A percentile compares a stretch with the other conserved stretches of the same genome.
Conservation (phyloP, 2,888 invertebrate genomes). For the Hydrotaea cyrtoneurina region DNA sequence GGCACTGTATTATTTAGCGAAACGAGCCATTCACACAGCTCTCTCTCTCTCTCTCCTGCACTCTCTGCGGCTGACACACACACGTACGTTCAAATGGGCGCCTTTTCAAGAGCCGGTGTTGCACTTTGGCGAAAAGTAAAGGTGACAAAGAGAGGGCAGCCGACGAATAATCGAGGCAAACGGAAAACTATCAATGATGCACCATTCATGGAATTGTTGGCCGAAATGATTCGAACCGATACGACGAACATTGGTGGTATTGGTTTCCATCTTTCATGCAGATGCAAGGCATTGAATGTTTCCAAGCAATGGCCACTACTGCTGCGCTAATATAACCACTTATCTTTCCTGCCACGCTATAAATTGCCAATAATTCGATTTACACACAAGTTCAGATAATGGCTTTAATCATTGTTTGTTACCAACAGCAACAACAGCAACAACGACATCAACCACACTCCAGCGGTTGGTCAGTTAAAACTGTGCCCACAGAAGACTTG, state of each 20-base stretch:
- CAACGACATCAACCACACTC: slow-evolving; percentile 30
- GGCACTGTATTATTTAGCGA: slow-evolving; percentile 55
- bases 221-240: slow-evolving; percentile 39
- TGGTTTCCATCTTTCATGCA: slow-evolving; percentile 37
- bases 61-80: no score
- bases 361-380: slow-evolving; percentile 80
- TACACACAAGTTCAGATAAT: slow-evolving; percentile 74
- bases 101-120: no score
- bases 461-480: slow-evolving; percentile 1
- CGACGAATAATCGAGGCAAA: slow-evolving; percentile 35
- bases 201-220: slow-evolving; percentile 37
- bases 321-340: slow-evolving; percentile 59
- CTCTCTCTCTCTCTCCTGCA: no score
- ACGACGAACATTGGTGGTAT: slow-evolving; percentile 33
- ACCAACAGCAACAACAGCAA: slow-evolving; percentile 4
- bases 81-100: neutral
- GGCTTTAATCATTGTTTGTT: slow-evolving; percentile 60
- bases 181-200: slow-evolving; percentile 25
- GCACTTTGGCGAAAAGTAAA: neutral
- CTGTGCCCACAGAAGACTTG: slow-evolving; percentile 69
- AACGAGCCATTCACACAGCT: slow-evolving; percentile 45
- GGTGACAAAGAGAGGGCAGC: slow-evolving; percentile 10
- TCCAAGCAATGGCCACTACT: slow-evolving; percentile 35
- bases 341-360: slow-evolving; percentile 68
- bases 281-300: slow-evolving; percentile 26